A percentile compares a stretch with the other conserved stretches of the same genome.
phyloP scores from a whole-genome alignment of 2,113 vertebrate genomes.

The Cebus imitator region DNA sequence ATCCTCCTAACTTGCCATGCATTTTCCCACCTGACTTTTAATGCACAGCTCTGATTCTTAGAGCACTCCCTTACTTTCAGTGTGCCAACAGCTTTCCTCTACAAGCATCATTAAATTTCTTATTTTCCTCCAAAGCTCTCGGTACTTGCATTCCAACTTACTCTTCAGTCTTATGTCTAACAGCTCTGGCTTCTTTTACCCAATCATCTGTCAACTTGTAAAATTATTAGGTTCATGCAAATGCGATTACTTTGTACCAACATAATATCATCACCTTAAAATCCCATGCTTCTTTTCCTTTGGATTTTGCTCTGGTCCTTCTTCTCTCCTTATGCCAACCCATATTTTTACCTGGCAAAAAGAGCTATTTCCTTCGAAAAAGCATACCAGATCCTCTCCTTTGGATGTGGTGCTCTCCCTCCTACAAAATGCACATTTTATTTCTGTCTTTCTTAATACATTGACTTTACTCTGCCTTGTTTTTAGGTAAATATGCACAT shows the following conservation, averaged over 20 bases:
- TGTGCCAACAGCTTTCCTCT: background rate
- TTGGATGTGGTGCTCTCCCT: background rate
- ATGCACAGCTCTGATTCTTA: background rate
- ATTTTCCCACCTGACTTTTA: background rate
- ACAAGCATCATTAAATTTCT: background rate
- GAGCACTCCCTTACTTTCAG: background rate
- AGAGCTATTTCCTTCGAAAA: background rate
- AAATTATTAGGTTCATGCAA: background rate
- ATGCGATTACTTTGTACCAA: too few relatives aligned
- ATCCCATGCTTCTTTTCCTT: background rate
- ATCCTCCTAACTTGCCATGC: background rate
- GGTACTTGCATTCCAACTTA: background rate
- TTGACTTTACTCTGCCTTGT: background rate
- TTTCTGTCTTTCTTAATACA: background rate
- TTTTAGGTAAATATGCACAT: background rate
- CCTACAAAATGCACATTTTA: background rate
- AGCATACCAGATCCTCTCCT: background rate
- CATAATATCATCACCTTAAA: background rate
- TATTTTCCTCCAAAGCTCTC: background rate
- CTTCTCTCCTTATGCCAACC: background rate
- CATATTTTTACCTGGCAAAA: background rate
- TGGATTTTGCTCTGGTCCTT: background rate
- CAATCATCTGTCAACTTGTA: background rate
- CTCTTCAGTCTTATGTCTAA: background rate
- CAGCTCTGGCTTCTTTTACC: background rate